Conservation (phyloP, 2,113 vertebrate species). For the Geococcyx californianus region DNA sequence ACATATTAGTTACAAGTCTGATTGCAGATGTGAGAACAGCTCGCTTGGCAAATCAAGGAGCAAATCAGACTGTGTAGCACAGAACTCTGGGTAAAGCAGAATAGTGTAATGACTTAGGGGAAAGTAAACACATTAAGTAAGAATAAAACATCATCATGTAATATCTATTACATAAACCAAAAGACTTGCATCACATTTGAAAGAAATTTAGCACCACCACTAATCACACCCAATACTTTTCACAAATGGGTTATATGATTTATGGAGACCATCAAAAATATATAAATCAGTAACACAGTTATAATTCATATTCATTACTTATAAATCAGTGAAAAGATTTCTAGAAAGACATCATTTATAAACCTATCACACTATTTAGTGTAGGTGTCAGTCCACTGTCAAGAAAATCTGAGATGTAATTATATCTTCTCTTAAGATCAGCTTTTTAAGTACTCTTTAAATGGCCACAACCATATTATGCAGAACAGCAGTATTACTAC, state of each 20-base stretch:
- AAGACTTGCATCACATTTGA: neutral
- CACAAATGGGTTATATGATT: neutral
- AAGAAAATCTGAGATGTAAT: neutral
- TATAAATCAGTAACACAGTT: conserved; percentile 6
- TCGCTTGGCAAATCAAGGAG: neutral
- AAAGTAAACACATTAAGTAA: neutral
- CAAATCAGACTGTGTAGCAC: neutral
- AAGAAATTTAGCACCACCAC: neutral
- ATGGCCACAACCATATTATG: neutral
- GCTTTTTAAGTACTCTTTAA: neutral
- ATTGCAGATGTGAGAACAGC: neutral
- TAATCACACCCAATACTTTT: neutral
- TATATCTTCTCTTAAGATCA: neutral
- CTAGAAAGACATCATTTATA: conserved; percentile 27
- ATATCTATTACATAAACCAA: neutral
- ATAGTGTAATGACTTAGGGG: neutral
- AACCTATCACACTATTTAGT: neutral
- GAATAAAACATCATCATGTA: neutral
- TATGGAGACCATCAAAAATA: conserved; percentile 25
- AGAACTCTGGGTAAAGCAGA: neutral
- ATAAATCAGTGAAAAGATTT: conserved; percentile 2
- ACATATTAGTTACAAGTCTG: neutral
- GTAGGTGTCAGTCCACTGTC: neutral
- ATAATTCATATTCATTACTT: conserved; percentile 20
- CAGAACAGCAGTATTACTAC: neutral